A percentile compares a stretch with the other conserved stretches of the same genome.
phyloP scores from a whole-genome alignment of 37 sponge, comb jelly and placozoan genomes.

The Cliona cf. orientalis region DNA sequence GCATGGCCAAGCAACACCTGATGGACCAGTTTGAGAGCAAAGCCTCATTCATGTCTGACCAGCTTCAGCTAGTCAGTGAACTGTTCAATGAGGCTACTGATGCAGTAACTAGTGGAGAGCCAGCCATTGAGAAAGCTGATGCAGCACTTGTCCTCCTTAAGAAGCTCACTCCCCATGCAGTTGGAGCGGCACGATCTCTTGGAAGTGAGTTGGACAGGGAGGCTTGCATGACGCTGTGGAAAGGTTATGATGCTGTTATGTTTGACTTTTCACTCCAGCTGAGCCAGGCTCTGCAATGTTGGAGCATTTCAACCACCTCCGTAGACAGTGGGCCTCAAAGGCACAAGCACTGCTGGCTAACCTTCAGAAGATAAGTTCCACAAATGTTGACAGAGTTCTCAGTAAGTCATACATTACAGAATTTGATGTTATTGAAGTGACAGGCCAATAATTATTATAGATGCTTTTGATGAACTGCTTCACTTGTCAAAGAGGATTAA shows the following conservation, averaged over 20 bases:
- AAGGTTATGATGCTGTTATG: background rate
- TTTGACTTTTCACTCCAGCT: constrained; percentile 17
- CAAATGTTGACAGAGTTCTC: constrained; percentile 51
- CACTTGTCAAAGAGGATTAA: background rate
- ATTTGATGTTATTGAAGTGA: background rate
- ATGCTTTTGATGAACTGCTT: background rate
- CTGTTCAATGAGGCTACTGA: constrained; percentile 2
- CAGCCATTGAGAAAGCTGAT: background rate
- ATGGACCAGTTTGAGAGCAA: constrained; percentile 46
- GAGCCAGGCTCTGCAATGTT: constrained; percentile 55
- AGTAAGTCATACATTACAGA: constrained; percentile 49
- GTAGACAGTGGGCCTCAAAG: constrained; percentile 86
- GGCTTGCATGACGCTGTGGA: background rate
- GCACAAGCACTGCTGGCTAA: constrained; percentile 56
- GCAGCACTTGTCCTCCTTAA: constrained; percentile 46
- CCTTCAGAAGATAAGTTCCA: constrained; percentile 38
- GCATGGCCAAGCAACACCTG: constrained; percentile 57
- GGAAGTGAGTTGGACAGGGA: constrained; percentile 37
- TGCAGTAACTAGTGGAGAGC: background rate
- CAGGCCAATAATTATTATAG: background rate
- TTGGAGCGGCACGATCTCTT: constrained; percentile 59
- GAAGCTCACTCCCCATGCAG: constrained; percentile 70
- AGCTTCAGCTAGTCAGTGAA: constrained; percentile 28
- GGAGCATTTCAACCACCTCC: constrained; percentile 80
- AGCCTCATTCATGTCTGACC: constrained; percentile 13